phyloP scores from a whole-genome alignment of 1,140 invertebrate genomes.

The Drosophila malerkotliana region DNA sequence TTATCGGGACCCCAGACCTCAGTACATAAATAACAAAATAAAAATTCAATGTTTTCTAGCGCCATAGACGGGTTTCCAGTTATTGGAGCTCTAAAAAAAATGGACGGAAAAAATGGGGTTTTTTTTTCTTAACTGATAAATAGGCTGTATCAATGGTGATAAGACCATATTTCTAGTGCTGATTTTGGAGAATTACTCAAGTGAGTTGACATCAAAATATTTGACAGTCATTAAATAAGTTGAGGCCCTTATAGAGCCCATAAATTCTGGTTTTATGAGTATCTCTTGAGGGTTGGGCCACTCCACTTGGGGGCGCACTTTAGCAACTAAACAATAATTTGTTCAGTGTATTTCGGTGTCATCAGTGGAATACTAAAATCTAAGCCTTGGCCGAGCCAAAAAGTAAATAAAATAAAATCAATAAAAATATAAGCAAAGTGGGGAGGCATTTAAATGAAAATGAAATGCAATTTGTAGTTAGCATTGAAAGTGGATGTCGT shows the following conservation, averaged over 20 bases:
- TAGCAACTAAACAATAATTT: constrained; percentile 8
- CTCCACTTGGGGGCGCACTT: constrained; percentile 1
- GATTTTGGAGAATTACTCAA: neutral
- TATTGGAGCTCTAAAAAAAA: constrained; percentile 2
- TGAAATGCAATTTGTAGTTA: constrained; percentile 48
- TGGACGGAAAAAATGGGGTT: constrained; percentile 1
- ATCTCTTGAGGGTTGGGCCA: constrained; percentile 6
- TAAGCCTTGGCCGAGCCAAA: constrained; percentile 50
- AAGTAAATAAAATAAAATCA: constrained; percentile 23
- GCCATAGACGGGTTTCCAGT: constrained; percentile 1
- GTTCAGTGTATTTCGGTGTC: constrained; percentile 29
- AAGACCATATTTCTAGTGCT: neutral
- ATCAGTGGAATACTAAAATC: constrained; percentile 41
- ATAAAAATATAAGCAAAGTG: constrained; percentile 6
- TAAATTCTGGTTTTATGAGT: constrained; percentile 7
- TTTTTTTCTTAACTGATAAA: constrained; percentile 26
- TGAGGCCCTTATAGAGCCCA: neutral
- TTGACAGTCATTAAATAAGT: constrained; percentile 6
- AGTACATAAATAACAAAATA: constrained; percentile 18
- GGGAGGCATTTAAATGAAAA: constrained; percentile 47
- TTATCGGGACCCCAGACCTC: constrained; percentile 47
- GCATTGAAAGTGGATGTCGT: constrained; percentile 42
- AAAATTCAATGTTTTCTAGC: constrained; percentile 4
- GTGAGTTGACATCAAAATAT: constrained; percentile 9
- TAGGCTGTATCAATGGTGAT: constrained; percentile 15